Base-by-base conservation (phyloP, 2,888 invertebrate species). In the Ceratothoa steindachneri region DNA sequence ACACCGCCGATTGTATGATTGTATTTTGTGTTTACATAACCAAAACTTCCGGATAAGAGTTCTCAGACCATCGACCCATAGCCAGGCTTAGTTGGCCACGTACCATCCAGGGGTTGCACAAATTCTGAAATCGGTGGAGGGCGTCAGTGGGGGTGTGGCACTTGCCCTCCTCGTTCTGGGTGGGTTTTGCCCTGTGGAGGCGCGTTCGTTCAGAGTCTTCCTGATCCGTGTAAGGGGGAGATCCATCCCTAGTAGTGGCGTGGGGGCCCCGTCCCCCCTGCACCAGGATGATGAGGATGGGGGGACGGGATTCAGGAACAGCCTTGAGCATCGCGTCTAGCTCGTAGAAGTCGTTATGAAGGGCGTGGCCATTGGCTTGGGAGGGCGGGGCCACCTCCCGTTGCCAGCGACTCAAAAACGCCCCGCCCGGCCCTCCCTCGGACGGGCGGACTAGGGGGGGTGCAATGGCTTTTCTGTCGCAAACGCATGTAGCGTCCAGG, bases 401-500 rank as follows among this genome's bases (percentile, higher is more conserved):
- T 12, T 60, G 19, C 27, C 22, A 24, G 24, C 22, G 60, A 24
- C 15, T 41, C 15, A 9, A 5, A 15, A 41, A 41, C 5, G 41
- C 15, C 7, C 1, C 24, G 24, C 24, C 24, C 7, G 15, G 7
- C 15, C 41, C 7, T 5, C 15, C 15, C 5, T 41, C 15, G 1
- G n/a, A 22, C 1, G 60, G 2, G n/a, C 12, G 27, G 24, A 2
- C 24, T 60, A 1, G n/a, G 22, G n/a, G 19, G 1, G 2, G n/a
- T 41, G 5, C 15, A 15, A 41, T 15, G 15, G 5, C 15, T 5
- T 5, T 41, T 15, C 7, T 9, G 15, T 66, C 28, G 41, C 77
- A 78, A 27, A 51, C 31, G 66, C 77, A 78, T 12, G 69, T 71
- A 55, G 75, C 75, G 68, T 78, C 78, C 71, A 75, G 67, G 64